Conservation (phyloP, 2,888 invertebrate species). For the Metellina segmentata region DNA sequence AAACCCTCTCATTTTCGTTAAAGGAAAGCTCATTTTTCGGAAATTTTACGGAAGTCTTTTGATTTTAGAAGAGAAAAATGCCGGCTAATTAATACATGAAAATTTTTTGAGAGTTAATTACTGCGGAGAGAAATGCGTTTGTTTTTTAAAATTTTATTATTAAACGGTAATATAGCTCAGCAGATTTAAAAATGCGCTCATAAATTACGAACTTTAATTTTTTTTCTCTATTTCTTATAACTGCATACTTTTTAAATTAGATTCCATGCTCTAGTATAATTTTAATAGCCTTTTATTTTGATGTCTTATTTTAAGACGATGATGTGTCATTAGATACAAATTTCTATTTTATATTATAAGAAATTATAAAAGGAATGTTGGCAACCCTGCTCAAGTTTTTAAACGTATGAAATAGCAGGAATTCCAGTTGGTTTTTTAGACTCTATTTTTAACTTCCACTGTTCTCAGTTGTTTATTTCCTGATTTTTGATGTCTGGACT, state of each 20-base stretch:
- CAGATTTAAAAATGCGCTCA: neutral
- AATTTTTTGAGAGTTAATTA: slow-evolving; percentile 4
- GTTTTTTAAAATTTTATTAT: neutral
- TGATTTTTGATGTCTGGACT: no score
- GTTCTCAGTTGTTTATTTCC: no score
- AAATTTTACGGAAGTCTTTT: slow-evolving; percentile 1
- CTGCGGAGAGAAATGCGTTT: neutral
- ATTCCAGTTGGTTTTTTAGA: no score
- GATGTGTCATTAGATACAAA: neutral
- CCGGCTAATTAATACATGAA: slow-evolving; percentile 14
- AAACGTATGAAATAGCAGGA: no score
- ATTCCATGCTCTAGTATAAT: neutral
- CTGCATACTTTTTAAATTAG: neutral
- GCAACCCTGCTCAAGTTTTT: neutral
- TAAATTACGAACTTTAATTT: neutral
- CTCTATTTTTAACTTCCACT: no score
- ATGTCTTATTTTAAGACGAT: neutral
- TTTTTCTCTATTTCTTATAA: neutral
- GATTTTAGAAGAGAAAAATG: neutral
- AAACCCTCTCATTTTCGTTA: neutral
- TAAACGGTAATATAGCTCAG: neutral
- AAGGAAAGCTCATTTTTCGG: neutral
- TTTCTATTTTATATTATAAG: neutral
- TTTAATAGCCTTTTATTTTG: neutral
- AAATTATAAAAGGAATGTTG: neutral